Evolutionary conservation across 2,797 vertebrate species (phyloP).

Genomic region (Carcharodon carcharias): DNA sequence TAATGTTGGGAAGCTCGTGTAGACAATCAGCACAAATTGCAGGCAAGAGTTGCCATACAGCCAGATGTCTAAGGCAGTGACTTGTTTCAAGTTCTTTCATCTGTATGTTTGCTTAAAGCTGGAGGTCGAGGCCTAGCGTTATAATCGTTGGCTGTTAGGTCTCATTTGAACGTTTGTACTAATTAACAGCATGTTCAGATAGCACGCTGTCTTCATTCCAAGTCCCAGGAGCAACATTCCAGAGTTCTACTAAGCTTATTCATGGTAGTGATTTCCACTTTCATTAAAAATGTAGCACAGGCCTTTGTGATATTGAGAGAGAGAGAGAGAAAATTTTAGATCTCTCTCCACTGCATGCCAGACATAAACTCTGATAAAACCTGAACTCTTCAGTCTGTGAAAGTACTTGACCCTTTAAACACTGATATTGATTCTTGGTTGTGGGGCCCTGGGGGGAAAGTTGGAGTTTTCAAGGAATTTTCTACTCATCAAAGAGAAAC

Average conservation of each 20-base stretch:
- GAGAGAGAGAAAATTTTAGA: not conserved
- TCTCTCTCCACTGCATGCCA: not conserved
- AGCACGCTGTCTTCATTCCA: constrained; percentile 2
- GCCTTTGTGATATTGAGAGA: not conserved
- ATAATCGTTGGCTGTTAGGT: not conserved
- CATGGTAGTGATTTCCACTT: not conserved
- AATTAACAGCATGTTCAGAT: constrained; percentile 26
- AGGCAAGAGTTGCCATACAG: not conserved
- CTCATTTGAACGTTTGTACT: constrained; percentile 27
- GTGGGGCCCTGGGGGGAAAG: not conserved
- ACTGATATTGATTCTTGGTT: not conserved
- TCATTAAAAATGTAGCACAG: not conserved
- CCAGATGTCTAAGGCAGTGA: not conserved
- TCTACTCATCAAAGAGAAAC: not conserved
- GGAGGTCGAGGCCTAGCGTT: not conserved
- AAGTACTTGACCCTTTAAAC: not conserved
- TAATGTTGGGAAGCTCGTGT: not conserved
- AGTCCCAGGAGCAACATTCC: not conserved
- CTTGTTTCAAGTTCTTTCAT: constrained; percentile 9
- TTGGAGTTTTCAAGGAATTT: not conserved
- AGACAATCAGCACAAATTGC: not conserved
- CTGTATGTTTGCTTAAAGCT: constrained; percentile 11
- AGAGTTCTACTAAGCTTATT: not conserved
- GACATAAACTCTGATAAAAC: not conserved
- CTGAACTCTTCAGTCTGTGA: not conserved